Conservation (phyloP, 2,797 vertebrate genomes). For the Pyrocephalus nanus region DNA sequence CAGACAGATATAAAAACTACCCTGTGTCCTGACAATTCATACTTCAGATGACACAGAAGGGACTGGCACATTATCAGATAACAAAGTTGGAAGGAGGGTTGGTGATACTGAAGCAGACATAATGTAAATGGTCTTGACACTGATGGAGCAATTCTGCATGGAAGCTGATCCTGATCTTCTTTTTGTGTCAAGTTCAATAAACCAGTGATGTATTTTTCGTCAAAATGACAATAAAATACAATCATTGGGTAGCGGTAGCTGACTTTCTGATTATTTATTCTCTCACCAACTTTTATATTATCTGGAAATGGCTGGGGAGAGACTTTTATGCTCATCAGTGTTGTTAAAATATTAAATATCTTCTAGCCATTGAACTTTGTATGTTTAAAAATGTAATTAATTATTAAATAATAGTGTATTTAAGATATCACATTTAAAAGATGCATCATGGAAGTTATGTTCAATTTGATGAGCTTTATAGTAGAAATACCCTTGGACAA, state of each 20-base stretch:
- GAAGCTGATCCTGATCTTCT: background rate
- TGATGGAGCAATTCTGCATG: background rate
- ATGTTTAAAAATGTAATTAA: background rate
- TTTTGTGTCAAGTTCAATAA: constrained; percentile 14
- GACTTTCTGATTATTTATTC: background rate
- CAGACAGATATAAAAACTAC: background rate
- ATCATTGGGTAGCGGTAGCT: background rate
- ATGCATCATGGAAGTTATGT: background rate
- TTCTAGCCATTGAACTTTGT: background rate
- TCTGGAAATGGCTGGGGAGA: background rate
- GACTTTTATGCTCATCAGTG: background rate
- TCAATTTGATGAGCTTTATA: background rate
- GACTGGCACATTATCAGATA: background rate
- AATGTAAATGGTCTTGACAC: constrained; percentile 35
- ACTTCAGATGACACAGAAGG: background rate
- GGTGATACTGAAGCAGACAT: background rate
- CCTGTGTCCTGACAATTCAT: background rate
- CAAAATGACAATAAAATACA: background rate
- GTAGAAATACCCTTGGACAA: background rate
- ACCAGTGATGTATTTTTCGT: background rate
- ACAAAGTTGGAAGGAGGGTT: background rate
- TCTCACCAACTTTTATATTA: background rate
- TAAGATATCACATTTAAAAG: background rate
- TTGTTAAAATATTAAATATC: background rate
- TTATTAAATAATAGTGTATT: background rate